Conservation (phyloP, 2,888 invertebrate genomes). For the Apodemia mormo region DNA sequence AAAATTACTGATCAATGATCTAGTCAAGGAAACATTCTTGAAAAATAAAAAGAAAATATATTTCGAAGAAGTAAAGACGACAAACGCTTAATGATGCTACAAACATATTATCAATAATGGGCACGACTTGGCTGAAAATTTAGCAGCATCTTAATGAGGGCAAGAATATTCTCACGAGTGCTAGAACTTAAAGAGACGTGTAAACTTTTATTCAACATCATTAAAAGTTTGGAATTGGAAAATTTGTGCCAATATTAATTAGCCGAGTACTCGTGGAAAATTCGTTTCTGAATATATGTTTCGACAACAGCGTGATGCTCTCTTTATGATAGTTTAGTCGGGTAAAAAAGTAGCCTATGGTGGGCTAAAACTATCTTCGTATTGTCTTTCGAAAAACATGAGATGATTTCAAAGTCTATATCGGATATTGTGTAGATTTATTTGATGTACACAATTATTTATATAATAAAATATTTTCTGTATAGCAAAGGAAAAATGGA, state of each 20-base stretch:
- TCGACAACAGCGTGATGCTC: too few relatives aligned
- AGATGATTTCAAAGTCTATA: too few relatives aligned
- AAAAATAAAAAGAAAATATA: neutral
- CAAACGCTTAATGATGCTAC: slow-evolving; percentile 32
- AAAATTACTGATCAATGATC: too few relatives aligned
- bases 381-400: too few relatives aligned
- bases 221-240: slow-evolving; percentile 74
- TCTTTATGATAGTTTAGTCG: too few relatives aligned
- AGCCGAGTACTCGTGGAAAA: slow-evolving; percentile 60
- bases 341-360: too few relatives aligned
- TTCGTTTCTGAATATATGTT: slow-evolving; percentile 23
- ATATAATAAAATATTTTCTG: too few relatives aligned
- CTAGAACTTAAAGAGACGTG: slow-evolving; percentile 69
- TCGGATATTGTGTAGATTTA: too few relatives aligned
- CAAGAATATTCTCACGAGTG: slow-evolving; percentile 67
- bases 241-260: slow-evolving; percentile 78
- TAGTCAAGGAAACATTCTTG: too few relatives aligned
- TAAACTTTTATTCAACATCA: slow-evolving; percentile 77
- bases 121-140: slow-evolving; percentile 61
- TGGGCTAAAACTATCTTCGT: too few relatives aligned
- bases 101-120: slow-evolving; percentile 60
- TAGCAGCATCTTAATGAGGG: slow-evolving; percentile 74
- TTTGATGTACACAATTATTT: too few relatives aligned
- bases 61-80: neutral
- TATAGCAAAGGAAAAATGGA: too few relatives aligned